Conservation (phyloP, 2,888 invertebrate genomes). For the Orthosia gothica region DNA sequence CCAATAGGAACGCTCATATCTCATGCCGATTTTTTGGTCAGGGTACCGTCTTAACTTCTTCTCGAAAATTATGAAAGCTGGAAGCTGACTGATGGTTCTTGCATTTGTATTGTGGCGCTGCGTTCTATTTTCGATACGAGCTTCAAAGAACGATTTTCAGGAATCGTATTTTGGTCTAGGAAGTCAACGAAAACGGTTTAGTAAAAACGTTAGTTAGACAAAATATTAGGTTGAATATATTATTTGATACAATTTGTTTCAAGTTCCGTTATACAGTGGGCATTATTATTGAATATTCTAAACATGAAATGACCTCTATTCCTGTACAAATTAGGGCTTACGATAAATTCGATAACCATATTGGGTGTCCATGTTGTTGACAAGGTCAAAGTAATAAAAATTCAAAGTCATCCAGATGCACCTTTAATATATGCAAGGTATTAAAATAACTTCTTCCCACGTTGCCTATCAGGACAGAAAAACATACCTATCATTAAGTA, state of each 20-base stretch:
- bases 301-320: conserved; percentile 31
- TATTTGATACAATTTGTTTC: neutral
- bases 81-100: conserved; percentile 44
- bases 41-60: too few relatives aligned
- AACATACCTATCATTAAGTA: neutral
- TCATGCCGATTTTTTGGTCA: too few relatives aligned
- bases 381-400: conserved; percentile 17
- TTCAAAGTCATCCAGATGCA: conserved; percentile 6
- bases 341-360: conserved; percentile 35
- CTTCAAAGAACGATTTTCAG: conserved; percentile 46
- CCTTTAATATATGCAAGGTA: conserved; percentile 1
- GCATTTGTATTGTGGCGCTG: conserved; percentile 27
- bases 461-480: neutral
- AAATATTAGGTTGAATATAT: neutral
- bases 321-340: conserved; percentile 33
- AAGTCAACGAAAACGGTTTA: conserved; percentile 32
- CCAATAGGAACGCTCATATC: too few relatives aligned
- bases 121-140: conserved; percentile 43
- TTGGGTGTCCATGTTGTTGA: neutral
- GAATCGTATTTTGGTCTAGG: conserved; percentile 50
- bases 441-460: conserved; percentile 14
- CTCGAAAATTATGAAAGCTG: conserved; percentile 52
- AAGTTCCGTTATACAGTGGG: conserved; percentile 13
- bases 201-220: neutral
- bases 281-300: conserved; percentile 46